Evolutionary conservation across 2,113 vertebrate genomes (phyloP), one percentile per base, ranked within the genome.

Genomic region (Paratilapia polleni): DNA sequence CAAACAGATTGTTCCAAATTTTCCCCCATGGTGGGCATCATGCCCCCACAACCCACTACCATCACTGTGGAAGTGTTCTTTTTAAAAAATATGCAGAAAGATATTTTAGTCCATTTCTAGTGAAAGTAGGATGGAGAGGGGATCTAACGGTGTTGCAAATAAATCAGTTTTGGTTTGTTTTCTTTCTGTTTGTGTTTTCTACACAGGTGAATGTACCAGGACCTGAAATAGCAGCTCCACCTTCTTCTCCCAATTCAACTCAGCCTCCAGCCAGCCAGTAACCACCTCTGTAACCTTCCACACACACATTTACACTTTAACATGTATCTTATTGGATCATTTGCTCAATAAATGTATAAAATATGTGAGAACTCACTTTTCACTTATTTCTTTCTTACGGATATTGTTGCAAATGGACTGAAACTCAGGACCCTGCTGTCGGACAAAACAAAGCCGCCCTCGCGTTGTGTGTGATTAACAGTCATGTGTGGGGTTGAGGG

Each of bases 281-380:
- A 87, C 56, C 12, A 62, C 82, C 73, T 31, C 60, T 54, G 57
- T 83, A 77, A 85, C 83, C 90, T 1, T 17, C 22, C 70, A 80
- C 78, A 43, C 63, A 73, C 77, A 34, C 66, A 75, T 2, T 62
- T 83, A 78, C 77, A 63, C 57, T 52, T 52, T 43, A 17, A 76
- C 73, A 64, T 79, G 61, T 64, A 24, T 60, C 76, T 0, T 0
- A 56, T 4, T 75, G 84, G 80, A 49, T 41, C 47, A 9, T 83
- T 74, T 90, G 82, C 75, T 82, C 60, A 93, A 94, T 95, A 95
- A 95, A 94, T 73, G 54, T 81, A 62, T 80, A 64, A 81, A 87
- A 81, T 0, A 58, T 11, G 3, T 28, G 20, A 63, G 11, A 14
- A 60, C 75, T 47, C 4, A 14, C 31, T 60, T n/a, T 36, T 34